Conservation (phyloP, 2,888 invertebrate species). For the Oegoconia quadripuncta region DNA sequence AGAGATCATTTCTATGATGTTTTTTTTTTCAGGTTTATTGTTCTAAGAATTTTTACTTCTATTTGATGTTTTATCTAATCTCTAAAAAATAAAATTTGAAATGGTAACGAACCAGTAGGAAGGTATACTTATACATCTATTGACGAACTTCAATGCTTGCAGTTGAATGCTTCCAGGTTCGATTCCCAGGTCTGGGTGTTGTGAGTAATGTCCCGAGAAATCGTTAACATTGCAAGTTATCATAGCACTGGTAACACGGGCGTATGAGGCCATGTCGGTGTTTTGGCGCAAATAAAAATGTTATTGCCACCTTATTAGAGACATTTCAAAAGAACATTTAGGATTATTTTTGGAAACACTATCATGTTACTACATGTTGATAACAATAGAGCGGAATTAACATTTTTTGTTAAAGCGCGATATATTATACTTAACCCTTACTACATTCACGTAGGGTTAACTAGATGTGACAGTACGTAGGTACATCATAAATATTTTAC, state of each 20-base stretch:
- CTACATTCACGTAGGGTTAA: neutral
- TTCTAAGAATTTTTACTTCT: no score
- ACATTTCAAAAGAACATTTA: slow-evolving; percentile 13
- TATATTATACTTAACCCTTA: slow-evolving; percentile 13
- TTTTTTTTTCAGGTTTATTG: no score
- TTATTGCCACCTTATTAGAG: neutral
- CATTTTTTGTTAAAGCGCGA: slow-evolving; percentile 22
- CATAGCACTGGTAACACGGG: neutral
- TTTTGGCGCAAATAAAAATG: neutral
- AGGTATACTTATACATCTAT: no score
- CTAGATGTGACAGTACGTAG: neutral
- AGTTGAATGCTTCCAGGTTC: no score
- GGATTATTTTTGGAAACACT: slow-evolving; percentile 37
- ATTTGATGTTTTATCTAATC: no score
- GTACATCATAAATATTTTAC: no score
- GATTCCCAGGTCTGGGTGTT: neutral
- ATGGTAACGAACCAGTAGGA: no score
- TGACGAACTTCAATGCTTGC: no score
- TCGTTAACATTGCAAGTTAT: no score
- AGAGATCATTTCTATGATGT: no score
- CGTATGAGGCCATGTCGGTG: neutral
- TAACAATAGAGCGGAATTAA: slow-evolving; percentile 38
- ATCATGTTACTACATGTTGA: slow-evolving; percentile 28
- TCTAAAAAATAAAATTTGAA: no score
- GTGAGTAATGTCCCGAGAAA: no score